Percentiles rank a stretch among this genome's conserved stretches.
Evolutionary conservation across 2,797 vertebrate species (phyloP).

Genomic region (Erethizon dorsatum): DNA sequence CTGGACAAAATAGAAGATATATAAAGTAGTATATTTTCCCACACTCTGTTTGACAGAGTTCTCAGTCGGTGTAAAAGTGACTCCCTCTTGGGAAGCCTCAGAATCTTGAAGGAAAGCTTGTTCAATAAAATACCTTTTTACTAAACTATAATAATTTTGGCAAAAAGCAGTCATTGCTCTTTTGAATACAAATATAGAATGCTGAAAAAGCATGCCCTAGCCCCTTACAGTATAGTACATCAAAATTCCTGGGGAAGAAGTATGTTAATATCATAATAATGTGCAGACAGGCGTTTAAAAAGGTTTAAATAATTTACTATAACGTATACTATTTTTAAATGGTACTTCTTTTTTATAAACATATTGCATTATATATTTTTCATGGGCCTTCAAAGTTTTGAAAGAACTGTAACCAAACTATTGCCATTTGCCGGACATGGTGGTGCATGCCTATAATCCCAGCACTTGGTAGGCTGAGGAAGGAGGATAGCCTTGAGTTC

Average conservation of each 20-base stretch:
- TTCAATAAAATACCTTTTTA: conserved; percentile 4
- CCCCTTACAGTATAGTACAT: not conserved
- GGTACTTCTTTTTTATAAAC: not conserved
- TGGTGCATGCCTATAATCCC: no score
- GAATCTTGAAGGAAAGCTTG: not conserved
- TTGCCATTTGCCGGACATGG: not conserved
- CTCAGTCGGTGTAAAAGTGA: not conserved
- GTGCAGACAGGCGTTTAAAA: conserved; percentile 5
- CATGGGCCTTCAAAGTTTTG: not conserved
- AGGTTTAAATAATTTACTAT: not conserved
- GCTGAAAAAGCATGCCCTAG: not conserved
- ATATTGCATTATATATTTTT: conserved; percentile 15
- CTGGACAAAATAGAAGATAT: not conserved
- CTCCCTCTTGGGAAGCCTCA: not conserved
- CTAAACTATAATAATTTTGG: not conserved
- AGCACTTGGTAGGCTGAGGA: not conserved
- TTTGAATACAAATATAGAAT: not conserved
- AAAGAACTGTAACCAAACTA: not conserved
- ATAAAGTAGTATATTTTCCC: not conserved
- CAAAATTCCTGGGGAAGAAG: conserved; percentile 4
- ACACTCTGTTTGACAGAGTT: not conserved
- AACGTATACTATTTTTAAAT: conserved; percentile 5
- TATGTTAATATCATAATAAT: conserved; percentile 31
- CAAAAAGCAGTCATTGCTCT: not conserved
- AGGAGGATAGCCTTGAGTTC: not conserved